Percentiles rank a stretch among this genome's conserved stretches.
Conservation (phyloP, 2,888 invertebrate species). For the Lasioglossum villosulum region DNA sequence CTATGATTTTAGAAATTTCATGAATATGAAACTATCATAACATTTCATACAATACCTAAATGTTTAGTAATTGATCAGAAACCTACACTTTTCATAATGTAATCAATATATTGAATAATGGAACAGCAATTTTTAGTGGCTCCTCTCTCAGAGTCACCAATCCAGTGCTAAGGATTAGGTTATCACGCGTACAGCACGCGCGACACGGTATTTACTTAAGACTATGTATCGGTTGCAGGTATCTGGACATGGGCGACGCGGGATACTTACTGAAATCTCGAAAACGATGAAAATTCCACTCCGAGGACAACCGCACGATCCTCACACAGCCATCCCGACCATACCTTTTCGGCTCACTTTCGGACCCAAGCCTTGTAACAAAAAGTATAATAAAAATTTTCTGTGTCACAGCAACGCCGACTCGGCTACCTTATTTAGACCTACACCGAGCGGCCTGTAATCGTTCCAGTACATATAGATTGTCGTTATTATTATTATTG, state of each 20-base stretch:
- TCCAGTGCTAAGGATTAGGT: too few relatives aligned
- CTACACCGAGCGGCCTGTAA: background rate
- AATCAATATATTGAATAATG: too few relatives aligned
- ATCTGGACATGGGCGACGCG: conserved; percentile 74
- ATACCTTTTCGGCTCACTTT: conserved; percentile 82
- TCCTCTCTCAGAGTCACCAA: too few relatives aligned
- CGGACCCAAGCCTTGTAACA: conserved; percentile 82
- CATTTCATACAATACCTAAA: too few relatives aligned
- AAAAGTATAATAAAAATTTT: conserved; percentile 83
- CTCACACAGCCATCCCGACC: conserved; percentile 83
- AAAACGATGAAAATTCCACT: conserved; percentile 76
- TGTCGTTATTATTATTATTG: background rate
- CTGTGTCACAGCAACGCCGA: conserved; percentile 81
- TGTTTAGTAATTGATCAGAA: too few relatives aligned
- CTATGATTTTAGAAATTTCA: too few relatives aligned
- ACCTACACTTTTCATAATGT: too few relatives aligned
- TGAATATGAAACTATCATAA: too few relatives aligned
- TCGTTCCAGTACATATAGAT: background rate
- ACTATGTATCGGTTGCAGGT: conserved; percentile 66
- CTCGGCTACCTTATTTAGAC: background rate
- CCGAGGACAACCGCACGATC: conserved; percentile 83
- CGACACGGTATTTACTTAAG: background rate
- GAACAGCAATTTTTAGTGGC: too few relatives aligned
- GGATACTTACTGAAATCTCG: conserved; percentile 79
- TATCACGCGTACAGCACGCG: too few relatives aligned